Base-by-base conservation (phyloP, 2,888 invertebrate genomes). In the Drosophila lacicola region DNA sequence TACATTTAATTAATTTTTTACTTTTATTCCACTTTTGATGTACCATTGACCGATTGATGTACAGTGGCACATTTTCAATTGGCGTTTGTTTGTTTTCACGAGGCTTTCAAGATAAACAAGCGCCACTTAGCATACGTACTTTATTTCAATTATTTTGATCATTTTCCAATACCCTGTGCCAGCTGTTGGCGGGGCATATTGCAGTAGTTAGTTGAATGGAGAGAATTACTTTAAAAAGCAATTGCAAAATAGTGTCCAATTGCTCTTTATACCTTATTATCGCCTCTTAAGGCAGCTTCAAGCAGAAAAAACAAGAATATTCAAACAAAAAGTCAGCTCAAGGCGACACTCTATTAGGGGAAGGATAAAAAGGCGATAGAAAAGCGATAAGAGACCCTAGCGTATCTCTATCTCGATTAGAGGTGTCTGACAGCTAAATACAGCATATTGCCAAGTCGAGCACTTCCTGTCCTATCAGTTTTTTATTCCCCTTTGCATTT, bases 1-100 rank as follows among this genome's bases (percentile, higher is more conserved):
- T 49, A 33, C 21, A 63, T 88, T 83, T 80, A 82, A 83, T 88
- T 88, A 85, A 88, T 82, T 80, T 83, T 74, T 42, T 67, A 64
- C 62, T 86, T 83, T 65, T 60, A 42, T 47, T 51, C 56, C 49
- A 33, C 37, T 67, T 79, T 67, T 56, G 51, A 63, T 50, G 75
- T 46, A 56, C 68, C 37, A 19, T 47, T 65, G 67, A 41, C 29
- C 57, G 17, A 55, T 13, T 74, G 41, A 69, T 69, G 63, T 51
- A 51, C 55, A 78, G 14, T 33, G 29, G 36, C 54, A 25, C 34
- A 68, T 51, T 65, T 63, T 45, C 67, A 36, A 62, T 65, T 65
- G 63, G 62, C 65, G 63, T 63, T 72, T 67, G 33, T 45, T 61
- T 63, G 42, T 34, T 54, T 36, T 25, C 36, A 4, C 36, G 39